Conservation (phyloP, 2,888 invertebrate species). For the Drosophila glabriapex region DNA sequence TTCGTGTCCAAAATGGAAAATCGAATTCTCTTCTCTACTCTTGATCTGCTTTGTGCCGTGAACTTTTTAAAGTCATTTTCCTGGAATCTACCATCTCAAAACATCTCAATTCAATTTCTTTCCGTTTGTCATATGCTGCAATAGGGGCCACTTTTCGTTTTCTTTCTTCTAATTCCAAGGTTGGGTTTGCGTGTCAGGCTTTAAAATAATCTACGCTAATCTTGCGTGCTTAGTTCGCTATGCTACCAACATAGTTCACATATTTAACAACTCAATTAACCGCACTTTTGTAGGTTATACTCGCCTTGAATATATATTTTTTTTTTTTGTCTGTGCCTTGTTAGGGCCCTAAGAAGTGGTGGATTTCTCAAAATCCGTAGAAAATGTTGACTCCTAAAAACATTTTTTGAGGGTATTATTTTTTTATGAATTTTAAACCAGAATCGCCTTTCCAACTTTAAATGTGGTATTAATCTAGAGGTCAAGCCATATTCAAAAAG, state of each 20-base stretch:
- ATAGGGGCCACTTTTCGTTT: conserved; percentile 44
- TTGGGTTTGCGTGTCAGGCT: conserved; percentile 32
- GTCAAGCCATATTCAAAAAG: neutral
- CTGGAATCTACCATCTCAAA: conserved; percentile 34
- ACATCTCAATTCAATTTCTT: conserved; percentile 29
- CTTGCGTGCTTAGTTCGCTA: conserved; percentile 64
- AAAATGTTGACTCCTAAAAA: neutral
- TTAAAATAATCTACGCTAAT: conserved; percentile 12
- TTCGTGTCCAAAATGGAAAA: conserved; percentile 43
- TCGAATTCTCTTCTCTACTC: conserved; percentile 28
- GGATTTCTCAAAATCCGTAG: neutral
- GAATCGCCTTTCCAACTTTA: neutral
- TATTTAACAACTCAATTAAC: conserved; percentile 61
- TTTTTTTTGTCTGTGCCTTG: neutral
- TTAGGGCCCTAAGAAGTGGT: neutral
- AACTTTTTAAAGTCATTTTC: conserved; percentile 58
- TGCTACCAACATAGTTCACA: conserved; percentile 60
- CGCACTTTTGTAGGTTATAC: conserved; percentile 20
- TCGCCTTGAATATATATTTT: neutral
- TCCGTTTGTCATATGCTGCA: conserved; percentile 55
- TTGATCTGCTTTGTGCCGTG: conserved; percentile 31
- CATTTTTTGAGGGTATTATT: neutral
- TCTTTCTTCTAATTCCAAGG: neutral
- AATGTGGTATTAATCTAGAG: neutral
- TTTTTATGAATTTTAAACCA: neutral